Percentiles rank a stretch among this genome's conserved stretches.
These are phyloP conservation scores for Lycia hirtaria DNA, from an alignment of 2,888 invertebrate genomes.

Conservation along the genomic window DNA sequence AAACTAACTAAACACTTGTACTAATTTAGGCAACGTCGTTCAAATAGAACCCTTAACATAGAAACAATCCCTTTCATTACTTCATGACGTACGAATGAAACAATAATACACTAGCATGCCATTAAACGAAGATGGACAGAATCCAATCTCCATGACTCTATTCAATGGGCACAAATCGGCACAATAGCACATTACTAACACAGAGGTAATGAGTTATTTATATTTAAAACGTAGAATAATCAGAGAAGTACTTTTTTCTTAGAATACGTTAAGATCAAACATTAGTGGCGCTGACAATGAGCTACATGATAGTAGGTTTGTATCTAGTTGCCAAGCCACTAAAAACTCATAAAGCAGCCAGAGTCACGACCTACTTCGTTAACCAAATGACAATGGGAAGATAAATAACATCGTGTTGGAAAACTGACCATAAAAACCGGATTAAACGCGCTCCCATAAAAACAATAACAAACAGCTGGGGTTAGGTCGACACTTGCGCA, in stretches of 20 bases:
- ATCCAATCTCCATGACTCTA: neutral
- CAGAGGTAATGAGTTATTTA: neutral
- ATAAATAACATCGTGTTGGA: constrained; percentile 32
- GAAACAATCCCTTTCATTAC: neutral
- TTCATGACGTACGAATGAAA: neutral
- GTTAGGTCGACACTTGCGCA: neutral
- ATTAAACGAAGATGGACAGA: neutral
- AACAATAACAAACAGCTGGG: constrained; percentile 39
- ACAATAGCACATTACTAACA: constrained; percentile 10
- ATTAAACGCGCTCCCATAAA: constrained; percentile 40
- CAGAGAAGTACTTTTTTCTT: no score
- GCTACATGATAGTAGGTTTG: neutral
- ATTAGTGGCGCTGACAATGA: neutral
- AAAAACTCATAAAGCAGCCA: constrained; percentile 6
- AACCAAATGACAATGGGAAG: constrained; percentile 30
- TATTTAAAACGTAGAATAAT: no score
- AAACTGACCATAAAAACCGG: constrained; percentile 35
- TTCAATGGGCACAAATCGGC: neutral
- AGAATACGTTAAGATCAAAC: no score
- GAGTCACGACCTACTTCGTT: constrained; percentile 21
- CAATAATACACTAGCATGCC: neutral
- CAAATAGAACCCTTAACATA: no score
- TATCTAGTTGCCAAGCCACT: constrained; percentile 4
- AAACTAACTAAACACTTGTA: neutral
- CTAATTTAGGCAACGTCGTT: neutral